Percentiles rank a stretch among this genome's conserved stretches.
Evolutionary conservation across 1,140 invertebrate species (phyloP).

Genomic region (Meloidogyne floridensis): DNA sequence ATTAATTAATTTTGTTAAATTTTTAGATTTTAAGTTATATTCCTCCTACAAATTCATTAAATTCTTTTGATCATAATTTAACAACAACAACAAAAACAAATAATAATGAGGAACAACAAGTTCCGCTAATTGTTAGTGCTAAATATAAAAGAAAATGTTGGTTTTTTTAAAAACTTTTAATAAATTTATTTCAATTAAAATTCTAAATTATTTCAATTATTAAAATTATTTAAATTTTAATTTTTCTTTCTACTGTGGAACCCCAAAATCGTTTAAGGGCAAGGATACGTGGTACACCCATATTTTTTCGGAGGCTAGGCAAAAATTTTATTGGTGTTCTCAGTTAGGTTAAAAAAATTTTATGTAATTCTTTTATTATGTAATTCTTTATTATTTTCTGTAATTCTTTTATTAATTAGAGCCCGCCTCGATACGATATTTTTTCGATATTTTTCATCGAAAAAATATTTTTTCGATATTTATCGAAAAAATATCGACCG

Average conservation of each 20-base stretch:
- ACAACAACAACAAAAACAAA: not conserved
- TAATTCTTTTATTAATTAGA: no score
- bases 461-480: no score
- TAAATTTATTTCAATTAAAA: not conserved
- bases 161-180: not conserved
- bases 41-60: not conserved
- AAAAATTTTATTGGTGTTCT: no score
- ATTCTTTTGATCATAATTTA: not conserved
- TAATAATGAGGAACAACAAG: conserved; percentile 5
- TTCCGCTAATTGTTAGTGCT: not conserved
- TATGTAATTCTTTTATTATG: no score
- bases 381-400: no score
- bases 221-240: not conserved
- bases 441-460: no score
- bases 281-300: no score
- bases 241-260: not conserved
- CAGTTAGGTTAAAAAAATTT: no score
- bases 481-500: no score
- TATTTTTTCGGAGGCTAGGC: no score
- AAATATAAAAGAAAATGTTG: not conserved
- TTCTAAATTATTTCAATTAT: not conserved
- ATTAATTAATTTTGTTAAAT: not conserved
- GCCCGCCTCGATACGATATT: no score
- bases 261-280: no score
- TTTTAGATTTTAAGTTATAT: not conserved